Conservation (phyloP, 1,140 invertebrate species). For the Drosophila azteca region DNA sequence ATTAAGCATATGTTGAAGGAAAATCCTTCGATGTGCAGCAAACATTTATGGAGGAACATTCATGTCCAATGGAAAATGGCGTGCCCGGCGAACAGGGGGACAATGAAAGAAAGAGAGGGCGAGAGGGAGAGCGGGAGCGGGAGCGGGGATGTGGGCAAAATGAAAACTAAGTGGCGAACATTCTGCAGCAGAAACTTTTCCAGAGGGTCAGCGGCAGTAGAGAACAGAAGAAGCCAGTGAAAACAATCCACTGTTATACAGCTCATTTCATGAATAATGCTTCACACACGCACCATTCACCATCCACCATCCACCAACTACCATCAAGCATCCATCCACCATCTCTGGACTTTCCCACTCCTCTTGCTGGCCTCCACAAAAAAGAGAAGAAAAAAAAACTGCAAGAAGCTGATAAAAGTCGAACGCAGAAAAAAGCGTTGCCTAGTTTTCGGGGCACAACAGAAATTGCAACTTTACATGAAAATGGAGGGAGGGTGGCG, state of each 20-base stretch:
- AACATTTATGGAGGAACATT: not conserved
- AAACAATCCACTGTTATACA: not conserved
- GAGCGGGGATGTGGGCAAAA: not conserved
- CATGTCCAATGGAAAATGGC: no score
- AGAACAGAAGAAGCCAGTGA: not conserved
- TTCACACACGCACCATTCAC: no score
- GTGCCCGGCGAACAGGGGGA: no score
- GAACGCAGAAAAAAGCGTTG: constrained; percentile 46
- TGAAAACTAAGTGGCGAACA: not conserved
- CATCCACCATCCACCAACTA: no score
- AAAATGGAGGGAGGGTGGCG: constrained; percentile 8
- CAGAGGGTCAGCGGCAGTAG: no score
- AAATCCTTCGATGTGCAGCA: not conserved
- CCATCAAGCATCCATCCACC: no score
- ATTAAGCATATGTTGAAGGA: not conserved
- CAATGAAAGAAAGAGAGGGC: no score
- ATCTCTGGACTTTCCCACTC: not conserved
- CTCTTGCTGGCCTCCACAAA: constrained; percentile 1
- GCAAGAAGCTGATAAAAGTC: constrained; percentile 9
- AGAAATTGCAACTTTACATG: constrained; percentile 18
- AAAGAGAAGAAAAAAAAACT: constrained; percentile 5
- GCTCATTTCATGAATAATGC: not conserved
- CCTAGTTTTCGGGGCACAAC: constrained; percentile 46
- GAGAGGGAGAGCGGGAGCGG: not conserved
- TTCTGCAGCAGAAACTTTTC: not conserved